Conservation (phyloP, 2,888 invertebrate genomes). For the Branchellion lobata region DNA sequence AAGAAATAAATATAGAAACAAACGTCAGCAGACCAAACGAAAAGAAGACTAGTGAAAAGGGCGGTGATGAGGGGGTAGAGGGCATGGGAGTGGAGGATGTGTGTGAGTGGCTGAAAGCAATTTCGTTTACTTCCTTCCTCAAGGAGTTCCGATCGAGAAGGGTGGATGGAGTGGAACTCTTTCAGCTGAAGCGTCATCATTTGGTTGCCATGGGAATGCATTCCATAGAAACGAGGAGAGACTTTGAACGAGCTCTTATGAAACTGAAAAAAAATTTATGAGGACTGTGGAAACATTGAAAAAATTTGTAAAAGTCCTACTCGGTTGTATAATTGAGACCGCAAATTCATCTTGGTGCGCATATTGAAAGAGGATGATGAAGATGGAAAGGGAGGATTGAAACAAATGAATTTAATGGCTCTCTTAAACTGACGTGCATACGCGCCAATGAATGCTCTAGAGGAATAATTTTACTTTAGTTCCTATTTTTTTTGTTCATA, state of each 20-base stretch:
- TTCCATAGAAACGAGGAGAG: slow-evolving; percentile 12
- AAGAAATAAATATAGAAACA: no score
- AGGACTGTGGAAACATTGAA: no score
- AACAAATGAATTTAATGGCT: no score
- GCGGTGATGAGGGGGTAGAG: not conserved
- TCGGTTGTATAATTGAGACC: no score
- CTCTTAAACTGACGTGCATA: no score
- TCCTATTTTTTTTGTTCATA: no score
- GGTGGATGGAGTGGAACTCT: slow-evolving; percentile 13
- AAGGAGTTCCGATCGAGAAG: not conserved
- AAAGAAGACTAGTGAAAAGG: not conserved
- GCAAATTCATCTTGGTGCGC: no score
- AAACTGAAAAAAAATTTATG: not conserved
- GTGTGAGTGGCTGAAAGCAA: not conserved
- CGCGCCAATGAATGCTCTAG: no score
- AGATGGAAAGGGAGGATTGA: no score
- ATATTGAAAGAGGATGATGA: no score
- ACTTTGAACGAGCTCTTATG: slow-evolving; percentile 34
- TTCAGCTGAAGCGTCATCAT: slow-evolving; percentile 23
- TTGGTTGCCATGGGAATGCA: slow-evolving; percentile 25
- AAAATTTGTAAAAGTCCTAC: no score
- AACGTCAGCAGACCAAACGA: not conserved
- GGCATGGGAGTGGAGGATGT: slow-evolving; percentile 4
- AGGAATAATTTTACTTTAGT: no score
- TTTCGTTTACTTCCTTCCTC: not conserved